Conservation (phyloP, 2,888 invertebrate genomes). For the Caradrina clavipalpis region DNA sequence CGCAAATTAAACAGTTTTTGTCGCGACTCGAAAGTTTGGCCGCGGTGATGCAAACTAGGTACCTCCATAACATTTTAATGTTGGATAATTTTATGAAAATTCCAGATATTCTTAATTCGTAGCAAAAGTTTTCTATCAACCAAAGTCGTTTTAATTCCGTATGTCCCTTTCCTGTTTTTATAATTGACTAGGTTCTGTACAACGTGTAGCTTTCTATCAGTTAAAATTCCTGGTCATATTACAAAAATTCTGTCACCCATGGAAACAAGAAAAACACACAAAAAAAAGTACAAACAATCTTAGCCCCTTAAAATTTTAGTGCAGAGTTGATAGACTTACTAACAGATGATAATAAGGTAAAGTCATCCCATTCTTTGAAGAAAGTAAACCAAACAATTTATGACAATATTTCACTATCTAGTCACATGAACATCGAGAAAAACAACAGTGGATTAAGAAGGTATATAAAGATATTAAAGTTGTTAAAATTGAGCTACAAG, state of each 20-base stretch:
- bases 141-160: too few species aligned
- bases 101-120: not conserved
- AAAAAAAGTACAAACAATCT: too few species aligned
- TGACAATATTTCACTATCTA: conserved; percentile 7
- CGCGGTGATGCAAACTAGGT: conserved; percentile 1
- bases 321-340: too few species aligned
- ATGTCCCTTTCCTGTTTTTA: too few species aligned
- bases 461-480: conserved; percentile 23
- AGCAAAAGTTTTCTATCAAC: too few species aligned
- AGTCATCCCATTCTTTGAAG: not conserved
- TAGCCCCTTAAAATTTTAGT: too few species aligned
- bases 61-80: conserved; percentile 9
- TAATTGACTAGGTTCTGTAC: too few species aligned
- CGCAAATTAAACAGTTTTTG: conserved; percentile 51
- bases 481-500: conserved; percentile 19
- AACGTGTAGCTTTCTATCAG: too few species aligned
- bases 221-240: too few species aligned
- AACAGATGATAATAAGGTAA: too few species aligned
- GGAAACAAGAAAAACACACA: too few species aligned
- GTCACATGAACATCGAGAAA: conserved; percentile 23
- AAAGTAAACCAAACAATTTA: not conserved
- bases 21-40: conserved; percentile 40
- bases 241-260: too few species aligned
- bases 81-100: not conserved
- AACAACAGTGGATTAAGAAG: conserved; percentile 15